phyloP scores from a whole-genome alignment of 1,140 invertebrate genomes.

The Drosophila orena region DNA sequence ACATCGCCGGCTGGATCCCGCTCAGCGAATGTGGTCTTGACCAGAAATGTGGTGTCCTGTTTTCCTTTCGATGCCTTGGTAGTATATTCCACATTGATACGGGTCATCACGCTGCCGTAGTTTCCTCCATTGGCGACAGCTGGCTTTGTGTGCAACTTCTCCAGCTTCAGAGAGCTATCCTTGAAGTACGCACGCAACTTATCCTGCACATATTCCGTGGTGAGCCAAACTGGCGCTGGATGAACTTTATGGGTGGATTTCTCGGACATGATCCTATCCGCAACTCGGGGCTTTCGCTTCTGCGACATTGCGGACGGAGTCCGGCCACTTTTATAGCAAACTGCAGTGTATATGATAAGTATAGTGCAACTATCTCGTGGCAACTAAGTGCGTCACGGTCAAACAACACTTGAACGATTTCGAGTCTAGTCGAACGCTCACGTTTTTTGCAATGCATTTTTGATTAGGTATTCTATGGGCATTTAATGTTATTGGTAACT shows the following conservation, averaged over 20 bases:
- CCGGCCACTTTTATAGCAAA: conserved; percentile 5
- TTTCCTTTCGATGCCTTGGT: background rate
- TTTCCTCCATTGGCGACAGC: conserved; percentile 74
- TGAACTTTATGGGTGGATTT: conserved; percentile 20
- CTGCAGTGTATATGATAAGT: background rate
- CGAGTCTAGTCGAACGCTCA: conserved; percentile 12
- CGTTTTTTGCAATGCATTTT: conserved; percentile 11
- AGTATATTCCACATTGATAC: conserved; percentile 56
- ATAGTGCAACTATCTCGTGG: conserved; percentile 11
- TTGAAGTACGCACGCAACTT: conserved; percentile 54
- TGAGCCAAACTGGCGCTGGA: conserved; percentile 64
- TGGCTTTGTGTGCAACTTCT: conserved; percentile 34
- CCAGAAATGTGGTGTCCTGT: conserved; percentile 44
- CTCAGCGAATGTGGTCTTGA: conserved; percentile 65
- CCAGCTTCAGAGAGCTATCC: conserved; percentile 52
- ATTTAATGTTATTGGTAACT: no score
- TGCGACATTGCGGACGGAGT: background rate
- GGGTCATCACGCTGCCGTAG: conserved; percentile 69
- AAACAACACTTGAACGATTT: conserved; percentile 20
- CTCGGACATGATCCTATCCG: conserved; percentile 33
- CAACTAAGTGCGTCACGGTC: background rate
- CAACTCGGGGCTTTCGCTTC: background rate
- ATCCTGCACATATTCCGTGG: conserved; percentile 57
- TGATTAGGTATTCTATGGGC: background rate
- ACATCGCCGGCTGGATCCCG: conserved; percentile 51